Evolutionary conservation across 2,797 vertebrate species (phyloP).

Genomic region (Scyliorhinus canicula): DNA sequence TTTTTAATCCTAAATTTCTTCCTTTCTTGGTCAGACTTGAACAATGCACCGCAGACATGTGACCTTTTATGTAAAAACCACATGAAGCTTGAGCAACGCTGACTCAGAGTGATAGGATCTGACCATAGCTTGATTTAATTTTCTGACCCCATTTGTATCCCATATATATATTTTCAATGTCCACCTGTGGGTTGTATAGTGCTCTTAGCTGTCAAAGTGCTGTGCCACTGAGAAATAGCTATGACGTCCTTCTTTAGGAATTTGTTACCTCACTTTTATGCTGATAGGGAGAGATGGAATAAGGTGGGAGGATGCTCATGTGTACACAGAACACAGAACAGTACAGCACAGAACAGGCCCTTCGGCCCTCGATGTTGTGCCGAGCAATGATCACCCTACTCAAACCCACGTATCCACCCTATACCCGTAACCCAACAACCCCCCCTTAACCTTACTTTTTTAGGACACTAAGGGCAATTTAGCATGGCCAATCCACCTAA

Average conservation of each 20-base stretch:
- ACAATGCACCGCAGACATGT: neutral
- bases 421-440: too few species aligned
- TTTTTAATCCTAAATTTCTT: conserved; percentile 8
- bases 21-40: conserved; percentile 20
- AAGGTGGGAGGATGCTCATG: neutral
- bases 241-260: neutral
- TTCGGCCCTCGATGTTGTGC: too few species aligned
- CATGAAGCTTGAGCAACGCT: neutral
- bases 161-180: neutral
- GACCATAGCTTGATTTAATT: neutral
- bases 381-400: too few species aligned
- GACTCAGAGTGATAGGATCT: neutral
- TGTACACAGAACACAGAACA: too few species aligned
- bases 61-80: neutral
- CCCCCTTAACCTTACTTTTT: too few species aligned
- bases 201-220: neutral
- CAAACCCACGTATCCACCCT: too few species aligned
- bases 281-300: too few species aligned
- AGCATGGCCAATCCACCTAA: too few species aligned
- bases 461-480: too few species aligned
- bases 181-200: neutral
- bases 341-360: too few species aligned
- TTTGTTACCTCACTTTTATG: neutral
- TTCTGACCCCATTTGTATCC: neutral
- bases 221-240: neutral